Base-by-base conservation (phyloP, 2,888 invertebrate genomes). In the Mechanitis messenoides region DNA sequence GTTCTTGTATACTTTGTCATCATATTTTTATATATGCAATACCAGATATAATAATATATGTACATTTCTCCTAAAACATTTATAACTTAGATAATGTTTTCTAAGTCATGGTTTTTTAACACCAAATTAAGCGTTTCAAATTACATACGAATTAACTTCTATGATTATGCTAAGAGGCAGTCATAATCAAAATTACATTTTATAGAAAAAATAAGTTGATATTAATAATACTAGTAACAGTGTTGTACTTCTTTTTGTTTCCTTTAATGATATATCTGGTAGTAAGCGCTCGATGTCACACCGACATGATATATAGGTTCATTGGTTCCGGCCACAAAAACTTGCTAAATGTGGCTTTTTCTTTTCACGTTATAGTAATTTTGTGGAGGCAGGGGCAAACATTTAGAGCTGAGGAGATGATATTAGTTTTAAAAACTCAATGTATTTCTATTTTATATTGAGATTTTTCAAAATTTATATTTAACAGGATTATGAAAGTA, bases 251-350 rank as follows among this genome's bases (percentile, higher is more conserved):
- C 31, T 50, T 31, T 50, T 50, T 50, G 50, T 50, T 50, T 31
- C 50, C 31, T 50, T 50, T 2, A 50, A 50, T 5, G 50, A 50
- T 50, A 50, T 31, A 6, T 31, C 50, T 50, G 31, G 31, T 31
- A 50, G 50, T 50, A 11, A 31, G 28, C 50, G 31, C 31, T 50
- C 31, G 50, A 50, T 31, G 50, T 50, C 50, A 50, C 50, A 50
- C 31, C 11, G 31, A 9, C 31, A 50, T 50, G 50, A 50, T 50
- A 31, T 50, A 50, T 50, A 50, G 31, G 11, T 50, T 7, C 31
- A 9, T 31, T 31, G 50, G 7, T 31, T 50, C 50, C 31, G 50
- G 28, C 9, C 31, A 50, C 50, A 50, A 50, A 50, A 50, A 50
- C 50, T 31, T 6, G 50, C 50, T 31, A 50, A 31, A 50, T 50